phyloP scores from a whole-genome alignment of 2,888 invertebrate genomes.

The Xylota sylvarum region DNA sequence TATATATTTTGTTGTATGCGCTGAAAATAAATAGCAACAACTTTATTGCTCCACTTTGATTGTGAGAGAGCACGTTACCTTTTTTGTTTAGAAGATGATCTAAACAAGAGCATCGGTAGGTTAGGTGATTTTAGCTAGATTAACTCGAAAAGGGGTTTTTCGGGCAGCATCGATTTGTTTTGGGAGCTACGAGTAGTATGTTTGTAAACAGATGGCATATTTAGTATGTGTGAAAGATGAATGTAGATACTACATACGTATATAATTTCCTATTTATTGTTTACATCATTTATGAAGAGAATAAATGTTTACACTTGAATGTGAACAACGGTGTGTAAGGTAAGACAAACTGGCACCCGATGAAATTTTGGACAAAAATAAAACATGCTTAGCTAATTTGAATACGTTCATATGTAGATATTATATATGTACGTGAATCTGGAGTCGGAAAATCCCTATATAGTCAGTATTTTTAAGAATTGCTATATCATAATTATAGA shows the following conservation, averaged over 20 bases:
- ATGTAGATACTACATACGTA: constrained; percentile 13
- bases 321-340: constrained; percentile 18
- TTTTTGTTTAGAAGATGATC: constrained; percentile 52
- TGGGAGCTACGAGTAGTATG: constrained; percentile 39
- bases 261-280: constrained; percentile 54
- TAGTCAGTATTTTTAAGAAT: no score
- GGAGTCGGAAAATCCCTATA: background rate
- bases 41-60: constrained; percentile 41
- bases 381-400: background rate
- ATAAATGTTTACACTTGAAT: constrained; percentile 46
- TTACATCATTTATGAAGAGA: constrained; percentile 42
- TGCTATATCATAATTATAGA: no score
- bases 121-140: constrained; percentile 22
- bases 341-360: constrained; percentile 46
- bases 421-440: background rate
- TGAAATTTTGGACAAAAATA: constrained; percentile 23
- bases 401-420: background rate
- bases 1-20: constrained; percentile 5
- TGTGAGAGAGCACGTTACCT: constrained; percentile 11
- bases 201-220: constrained; percentile 82
- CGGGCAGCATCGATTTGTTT: constrained; percentile 47
- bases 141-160: constrained; percentile 16
- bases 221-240: constrained; percentile 80
- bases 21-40: constrained; percentile 20
- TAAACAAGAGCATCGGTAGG: constrained; percentile 31